Conservation (phyloP, 2,888 invertebrate genomes). For the Lithophane ornitopus region DNA sequence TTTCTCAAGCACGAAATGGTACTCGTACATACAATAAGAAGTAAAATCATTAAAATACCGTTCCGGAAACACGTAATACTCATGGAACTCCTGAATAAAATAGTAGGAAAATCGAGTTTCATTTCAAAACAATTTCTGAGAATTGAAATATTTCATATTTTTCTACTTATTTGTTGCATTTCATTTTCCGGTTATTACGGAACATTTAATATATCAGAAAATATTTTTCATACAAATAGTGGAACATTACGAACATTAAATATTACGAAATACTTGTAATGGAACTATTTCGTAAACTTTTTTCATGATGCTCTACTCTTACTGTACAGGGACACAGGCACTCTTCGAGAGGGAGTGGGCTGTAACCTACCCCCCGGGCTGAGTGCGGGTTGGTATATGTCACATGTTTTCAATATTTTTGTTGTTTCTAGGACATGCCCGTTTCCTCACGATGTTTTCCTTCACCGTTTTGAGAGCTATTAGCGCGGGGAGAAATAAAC, state of each 20-base stretch:
- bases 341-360: too few species aligned
- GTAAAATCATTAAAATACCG: too few species aligned
- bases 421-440: too few species aligned
- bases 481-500: too few species aligned
- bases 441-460: too few species aligned
- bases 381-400: too few species aligned
- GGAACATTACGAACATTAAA: background rate
- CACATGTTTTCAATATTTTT: too few species aligned
- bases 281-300: background rate
- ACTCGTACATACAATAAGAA: too few species aligned
- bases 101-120: background rate
- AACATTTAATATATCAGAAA: background rate
- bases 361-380: too few species aligned
- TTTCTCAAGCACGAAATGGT: too few species aligned
- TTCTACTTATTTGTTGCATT: background rate
- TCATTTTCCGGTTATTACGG: background rate
- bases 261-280: background rate
- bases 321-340: too few species aligned
- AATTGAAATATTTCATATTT: background rate
- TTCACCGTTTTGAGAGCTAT: too few species aligned
- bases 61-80: background rate
- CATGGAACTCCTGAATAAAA: background rate
- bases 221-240: background rate
- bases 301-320: background rate
- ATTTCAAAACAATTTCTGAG: slow-evolving; percentile 1